Percentiles rank a stretch among this genome's conserved stretches.
phyloP scores from a whole-genome alignment of 2,113 vertebrate genomes.

The Zosterops borbonicus region DNA sequence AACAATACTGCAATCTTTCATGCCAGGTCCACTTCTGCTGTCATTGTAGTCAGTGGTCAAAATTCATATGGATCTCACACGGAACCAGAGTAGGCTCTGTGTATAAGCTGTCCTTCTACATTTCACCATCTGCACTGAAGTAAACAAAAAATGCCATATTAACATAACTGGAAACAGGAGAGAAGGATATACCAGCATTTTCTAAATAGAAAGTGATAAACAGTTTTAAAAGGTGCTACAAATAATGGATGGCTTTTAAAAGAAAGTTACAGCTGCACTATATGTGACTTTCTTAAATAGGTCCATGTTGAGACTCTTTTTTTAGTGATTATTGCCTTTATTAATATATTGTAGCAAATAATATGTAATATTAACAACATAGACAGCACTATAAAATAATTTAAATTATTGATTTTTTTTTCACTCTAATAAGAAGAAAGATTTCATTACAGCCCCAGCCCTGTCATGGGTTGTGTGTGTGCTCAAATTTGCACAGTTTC shows the following conservation, averaged over 20 bases:
- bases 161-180: constrained; percentile 41
- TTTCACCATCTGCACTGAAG: constrained; percentile 19
- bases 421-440: background rate
- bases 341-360: background rate
- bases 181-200: constrained; percentile 18
- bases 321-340: background rate
- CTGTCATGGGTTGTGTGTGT: background rate
- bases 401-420: background rate
- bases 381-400: background rate
- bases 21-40: background rate
- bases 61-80: background rate
- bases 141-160: constrained; percentile 21
- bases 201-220: constrained; percentile 15
- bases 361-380: background rate
- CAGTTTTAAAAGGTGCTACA: constrained; percentile 8
- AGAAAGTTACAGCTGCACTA: background rate
- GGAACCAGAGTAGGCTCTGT: background rate
- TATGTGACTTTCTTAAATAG: background rate
- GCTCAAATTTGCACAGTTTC: background rate
- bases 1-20: background rate
- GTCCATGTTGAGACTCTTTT: background rate
- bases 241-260: background rate
- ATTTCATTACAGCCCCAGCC: background rate
- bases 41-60: constrained; percentile 24
- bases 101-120: background rate